These are phyloP conservation scores for Syngnathoides biaculeatus DNA, from an alignment of 2,113 vertebrate genomes.

Conservation along the genomic window DNA sequence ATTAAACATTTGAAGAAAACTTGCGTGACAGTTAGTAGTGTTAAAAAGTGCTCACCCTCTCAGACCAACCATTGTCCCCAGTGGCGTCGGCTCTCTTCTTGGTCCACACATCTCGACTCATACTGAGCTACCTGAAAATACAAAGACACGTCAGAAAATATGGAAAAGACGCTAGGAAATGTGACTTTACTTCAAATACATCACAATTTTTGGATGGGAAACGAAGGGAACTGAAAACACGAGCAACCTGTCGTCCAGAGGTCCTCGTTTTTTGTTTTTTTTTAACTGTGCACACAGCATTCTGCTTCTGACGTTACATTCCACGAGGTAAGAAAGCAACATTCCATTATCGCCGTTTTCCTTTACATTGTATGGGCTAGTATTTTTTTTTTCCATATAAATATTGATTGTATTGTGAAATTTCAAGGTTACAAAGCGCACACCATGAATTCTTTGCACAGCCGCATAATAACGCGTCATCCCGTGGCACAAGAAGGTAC, in stretches of 20 bases:
- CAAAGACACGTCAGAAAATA: not conserved
- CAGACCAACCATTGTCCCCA: slow-evolving; percentile 87
- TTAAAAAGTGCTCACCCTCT: slow-evolving; percentile 75
- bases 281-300: no score
- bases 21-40: not conserved
- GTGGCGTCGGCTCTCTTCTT: slow-evolving; percentile 82
- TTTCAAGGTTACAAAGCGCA: no score
- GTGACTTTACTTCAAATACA: not conserved
- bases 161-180: not conserved
- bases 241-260: not conserved
- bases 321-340: no score
- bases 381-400: no score
- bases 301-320: no score
- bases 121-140: slow-evolving; percentile 80
- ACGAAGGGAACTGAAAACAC: not conserved
- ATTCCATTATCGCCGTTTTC: no score
- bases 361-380: no score
- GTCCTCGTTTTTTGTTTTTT: no score
- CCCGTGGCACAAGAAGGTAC: no score
- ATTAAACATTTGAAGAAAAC: not conserved
- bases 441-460: no score
- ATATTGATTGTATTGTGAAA: no score
- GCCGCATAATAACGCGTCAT: no score
- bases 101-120: slow-evolving; percentile 92
- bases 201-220: not conserved